phyloP scores from a whole-genome alignment of 2,888 invertebrate species.

The Macrophya annulata region DNA sequence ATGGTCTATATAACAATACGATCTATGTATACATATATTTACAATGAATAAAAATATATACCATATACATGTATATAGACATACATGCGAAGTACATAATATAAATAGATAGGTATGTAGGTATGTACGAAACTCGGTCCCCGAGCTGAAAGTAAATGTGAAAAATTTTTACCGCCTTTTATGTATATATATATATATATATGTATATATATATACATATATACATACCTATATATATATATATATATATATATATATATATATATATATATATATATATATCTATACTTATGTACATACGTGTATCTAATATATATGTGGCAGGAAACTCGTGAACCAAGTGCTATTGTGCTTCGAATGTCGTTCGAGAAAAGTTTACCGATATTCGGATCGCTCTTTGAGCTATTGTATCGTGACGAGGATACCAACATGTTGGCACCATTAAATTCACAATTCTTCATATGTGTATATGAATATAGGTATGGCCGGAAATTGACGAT shows the following conservation, averaged over 20 bases:
- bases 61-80: not conserved
- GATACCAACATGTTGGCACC: slow-evolving; percentile 11
- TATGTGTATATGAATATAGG: no score
- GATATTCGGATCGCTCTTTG: slow-evolving; percentile 50
- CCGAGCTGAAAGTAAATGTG: not conserved
- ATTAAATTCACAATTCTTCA: slow-evolving; percentile 14
- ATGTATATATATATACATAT: not conserved
- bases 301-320: not conserved
- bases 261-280: not conserved
- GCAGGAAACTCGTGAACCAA: slow-evolving; percentile 32
- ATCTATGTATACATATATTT: not conserved
- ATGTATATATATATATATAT: not conserved
- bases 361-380: slow-evolving; percentile 41
- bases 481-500: slow-evolving; percentile 33
- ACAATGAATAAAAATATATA: no score
- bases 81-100: not conserved
- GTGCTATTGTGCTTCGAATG: slow-evolving; percentile 47
- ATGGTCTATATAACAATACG: not conserved
- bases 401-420: slow-evolving; percentile 26
- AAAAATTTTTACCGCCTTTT: not conserved
- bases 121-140: not conserved
- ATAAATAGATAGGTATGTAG: not conserved
- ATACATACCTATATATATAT: not conserved
- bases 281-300: not conserved
- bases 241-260: not conserved